Evolutionary conservation across 2,113 vertebrate genomes (phyloP).

Genomic region (Spheniscus mendiculus): DNA sequence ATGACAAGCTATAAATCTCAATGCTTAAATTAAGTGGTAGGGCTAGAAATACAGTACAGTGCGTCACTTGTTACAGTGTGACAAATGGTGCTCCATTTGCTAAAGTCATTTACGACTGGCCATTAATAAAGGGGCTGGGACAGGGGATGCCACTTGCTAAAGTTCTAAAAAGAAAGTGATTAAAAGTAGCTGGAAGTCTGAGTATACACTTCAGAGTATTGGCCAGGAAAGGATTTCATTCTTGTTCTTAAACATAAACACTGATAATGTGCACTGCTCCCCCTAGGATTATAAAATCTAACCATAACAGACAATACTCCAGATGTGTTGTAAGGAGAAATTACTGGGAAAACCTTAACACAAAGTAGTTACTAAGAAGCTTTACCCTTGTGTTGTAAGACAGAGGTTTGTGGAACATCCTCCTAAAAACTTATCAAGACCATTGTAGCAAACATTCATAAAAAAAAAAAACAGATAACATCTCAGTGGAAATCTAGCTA

Average conservation of each 20-base stretch:
- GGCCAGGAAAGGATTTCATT: slow-evolving; percentile 60
- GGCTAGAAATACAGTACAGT: slow-evolving; percentile 65
- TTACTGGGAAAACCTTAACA: slow-evolving; percentile 49
- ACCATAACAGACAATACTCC: slow-evolving; percentile 55
- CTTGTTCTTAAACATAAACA: slow-evolving; percentile 58
- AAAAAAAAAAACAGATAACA: neutral
- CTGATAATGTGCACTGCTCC: slow-evolving; percentile 59
- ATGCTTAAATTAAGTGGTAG: slow-evolving; percentile 71
- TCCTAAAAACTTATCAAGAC: neutral
- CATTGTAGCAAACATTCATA: neutral
- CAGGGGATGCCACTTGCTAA: slow-evolving; percentile 26
- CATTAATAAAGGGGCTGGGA: slow-evolving; percentile 69
- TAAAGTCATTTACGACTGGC: slow-evolving; percentile 73
- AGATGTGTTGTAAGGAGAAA: slow-evolving; percentile 51
- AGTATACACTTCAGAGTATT: slow-evolving; percentile 10
- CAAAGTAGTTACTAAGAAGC: slow-evolving; percentile 34
- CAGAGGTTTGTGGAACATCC: neutral
- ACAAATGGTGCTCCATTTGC: slow-evolving; percentile 76
- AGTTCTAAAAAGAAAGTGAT: slow-evolving; percentile 56
- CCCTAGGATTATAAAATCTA: slow-evolving; percentile 61
- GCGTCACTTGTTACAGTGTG: slow-evolving; percentile 70
- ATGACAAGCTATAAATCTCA: slow-evolving; percentile 74
- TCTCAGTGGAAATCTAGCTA: neutral
- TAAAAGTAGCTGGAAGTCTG: slow-evolving; percentile 41
- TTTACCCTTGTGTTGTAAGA: neutral